Percentiles rank a stretch among this genome's conserved stretches.
phyloP scores from a whole-genome alignment of 2,113 vertebrate species.

The human (Homo sapiens) region DNA sequence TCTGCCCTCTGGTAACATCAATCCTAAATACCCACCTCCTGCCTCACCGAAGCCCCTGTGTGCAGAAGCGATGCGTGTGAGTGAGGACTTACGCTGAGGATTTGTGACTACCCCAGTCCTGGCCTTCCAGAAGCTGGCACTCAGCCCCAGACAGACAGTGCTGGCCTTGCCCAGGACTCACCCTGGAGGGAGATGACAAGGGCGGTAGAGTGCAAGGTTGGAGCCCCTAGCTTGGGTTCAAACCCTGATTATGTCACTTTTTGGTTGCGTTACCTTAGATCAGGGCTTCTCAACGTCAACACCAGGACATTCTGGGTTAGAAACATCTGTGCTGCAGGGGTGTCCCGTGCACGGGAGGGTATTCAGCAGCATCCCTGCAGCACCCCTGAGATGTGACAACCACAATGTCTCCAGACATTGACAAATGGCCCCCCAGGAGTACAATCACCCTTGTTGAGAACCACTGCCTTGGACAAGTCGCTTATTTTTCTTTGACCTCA shows the following conservation, averaged over 20 bases:
- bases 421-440: not conserved
- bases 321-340: rapidly evolving
- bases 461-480: not conserved
- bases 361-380: no score
- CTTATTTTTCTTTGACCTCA: not conserved
- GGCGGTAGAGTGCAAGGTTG: not conserved
- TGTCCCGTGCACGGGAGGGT: rapidly evolving
- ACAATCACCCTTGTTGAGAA: not conserved
- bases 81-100: not conserved
- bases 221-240: not conserved
- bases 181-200: not conserved
- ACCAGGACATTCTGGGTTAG: no score
- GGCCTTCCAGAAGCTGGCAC: not conserved
- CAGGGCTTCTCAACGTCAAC: not conserved
- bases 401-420: not conserved
- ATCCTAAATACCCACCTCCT: not conserved
- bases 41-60: not conserved
- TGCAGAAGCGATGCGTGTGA: not conserved
- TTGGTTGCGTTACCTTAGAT: not conserved
- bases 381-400: not conserved
- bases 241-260: not conserved
- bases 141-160: not conserved
- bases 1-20: not conserved
- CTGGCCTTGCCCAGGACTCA: not conserved
- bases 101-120: not conserved